These are phyloP conservation scores for Pectinophora gossypiella DNA, from an alignment of 1,140 invertebrate genomes.

Conservation along the genomic window DNA sequence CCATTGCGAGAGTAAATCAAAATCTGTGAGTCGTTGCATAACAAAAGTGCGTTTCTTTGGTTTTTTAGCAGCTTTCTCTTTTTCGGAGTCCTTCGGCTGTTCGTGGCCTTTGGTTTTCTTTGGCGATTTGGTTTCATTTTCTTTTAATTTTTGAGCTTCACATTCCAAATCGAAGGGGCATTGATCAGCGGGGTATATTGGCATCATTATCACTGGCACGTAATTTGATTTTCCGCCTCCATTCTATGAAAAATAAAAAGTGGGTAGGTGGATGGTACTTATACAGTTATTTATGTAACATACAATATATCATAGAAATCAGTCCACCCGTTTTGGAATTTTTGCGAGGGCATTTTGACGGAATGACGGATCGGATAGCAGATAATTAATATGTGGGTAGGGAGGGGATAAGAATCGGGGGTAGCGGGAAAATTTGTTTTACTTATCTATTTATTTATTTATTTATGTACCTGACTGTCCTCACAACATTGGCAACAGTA, in stretches of 20 bases:
- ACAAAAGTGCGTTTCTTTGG: conserved; percentile 49
- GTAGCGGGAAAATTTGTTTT: not conserved
- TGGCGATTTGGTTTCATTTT: conserved; percentile 32
- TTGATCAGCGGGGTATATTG: conserved; percentile 45
- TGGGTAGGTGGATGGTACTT: not conserved
- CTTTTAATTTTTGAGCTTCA: conserved; percentile 44
- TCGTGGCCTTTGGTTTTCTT: conserved; percentile 20
- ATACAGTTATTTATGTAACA: not conserved
- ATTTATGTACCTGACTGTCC: conserved; percentile 31
- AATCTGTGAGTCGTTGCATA: conserved; percentile 53
- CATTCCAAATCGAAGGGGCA: conserved; percentile 57
- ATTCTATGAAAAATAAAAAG: conserved; percentile 2
- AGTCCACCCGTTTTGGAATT: too few species aligned
- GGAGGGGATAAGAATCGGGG: too few species aligned
- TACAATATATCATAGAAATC: too few species aligned
- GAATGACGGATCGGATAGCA: not conserved
- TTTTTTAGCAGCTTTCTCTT: conserved; percentile 44
- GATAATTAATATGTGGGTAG: too few species aligned
- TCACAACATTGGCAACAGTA: conserved; percentile 52
- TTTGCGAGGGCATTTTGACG: not conserved
- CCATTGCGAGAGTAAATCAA: conserved; percentile 61
- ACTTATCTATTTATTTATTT: not conserved
- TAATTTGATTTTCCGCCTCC: conserved; percentile 36
- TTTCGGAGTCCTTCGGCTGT: conserved; percentile 26
- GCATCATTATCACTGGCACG: conserved; percentile 66